Percentiles rank a stretch among this genome's conserved stretches.
Evolutionary conservation across 2,888 invertebrate genomes (phyloP).

Genomic region (Ormyrus labotus): DNA sequence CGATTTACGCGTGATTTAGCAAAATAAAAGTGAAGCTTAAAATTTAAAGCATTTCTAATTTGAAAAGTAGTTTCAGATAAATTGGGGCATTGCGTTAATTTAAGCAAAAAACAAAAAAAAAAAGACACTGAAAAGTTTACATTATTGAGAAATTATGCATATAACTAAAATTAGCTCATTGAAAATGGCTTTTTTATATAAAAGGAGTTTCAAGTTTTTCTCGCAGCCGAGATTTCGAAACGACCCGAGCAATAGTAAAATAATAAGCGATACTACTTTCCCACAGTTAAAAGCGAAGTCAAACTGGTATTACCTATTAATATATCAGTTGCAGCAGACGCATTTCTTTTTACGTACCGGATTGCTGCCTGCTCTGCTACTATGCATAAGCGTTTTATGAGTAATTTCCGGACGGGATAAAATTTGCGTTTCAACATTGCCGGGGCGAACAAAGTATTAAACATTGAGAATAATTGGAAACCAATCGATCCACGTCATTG

Average conservation of each 20-base stretch:
- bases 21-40: too few species aligned
- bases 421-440: not conserved
- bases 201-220: not conserved
- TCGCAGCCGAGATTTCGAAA: not conserved
- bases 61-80: too few species aligned
- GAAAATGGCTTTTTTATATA: not conserved
- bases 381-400: not conserved
- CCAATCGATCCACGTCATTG: not conserved
- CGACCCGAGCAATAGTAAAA: not conserved
- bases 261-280: constrained; percentile 28
- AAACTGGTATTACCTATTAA: constrained; percentile 13
- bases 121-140: too few species aligned
- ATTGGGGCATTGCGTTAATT: too few species aligned
- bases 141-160: too few species aligned
- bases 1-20: too few species aligned
- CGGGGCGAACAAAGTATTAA: too few species aligned
- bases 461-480: too few species aligned
- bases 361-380: not conserved
- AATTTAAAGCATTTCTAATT: too few species aligned
- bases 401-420: not conserved
- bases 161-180: not conserved
- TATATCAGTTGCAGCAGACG: constrained; percentile 8
- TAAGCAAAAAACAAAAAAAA: too few species aligned
- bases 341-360: not conserved
- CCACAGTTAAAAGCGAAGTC: constrained; percentile 31